Evolutionary conservation across 2,888 invertebrate genomes (phyloP).

Genomic region (Campaea margaritaria): DNA sequence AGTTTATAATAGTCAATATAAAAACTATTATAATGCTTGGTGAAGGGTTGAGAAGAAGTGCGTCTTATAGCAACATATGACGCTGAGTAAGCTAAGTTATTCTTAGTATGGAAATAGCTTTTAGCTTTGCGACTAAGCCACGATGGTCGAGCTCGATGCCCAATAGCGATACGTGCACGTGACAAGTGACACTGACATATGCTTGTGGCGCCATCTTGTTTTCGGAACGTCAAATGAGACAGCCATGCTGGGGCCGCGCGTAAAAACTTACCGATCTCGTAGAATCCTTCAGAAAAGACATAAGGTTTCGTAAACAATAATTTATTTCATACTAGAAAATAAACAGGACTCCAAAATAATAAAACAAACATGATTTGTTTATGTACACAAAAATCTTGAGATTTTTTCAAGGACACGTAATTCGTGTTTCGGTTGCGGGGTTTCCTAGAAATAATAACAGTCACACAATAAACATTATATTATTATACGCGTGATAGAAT

Average conservation of each 20-base stretch:
- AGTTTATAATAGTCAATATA: too few relatives aligned
- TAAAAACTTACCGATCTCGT: conserved; percentile 75
- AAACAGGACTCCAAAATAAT: conserved; percentile 28
- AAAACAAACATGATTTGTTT: conserved; percentile 28
- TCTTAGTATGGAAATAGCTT: conserved; percentile 8
- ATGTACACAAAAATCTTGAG: conserved; percentile 36
- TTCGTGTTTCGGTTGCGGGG: conserved; percentile 27
- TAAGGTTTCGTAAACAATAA: conserved; percentile 55
- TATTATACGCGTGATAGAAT: neutral
- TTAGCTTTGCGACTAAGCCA: conserved; percentile 36
- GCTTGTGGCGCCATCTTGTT: conserved; percentile 37
- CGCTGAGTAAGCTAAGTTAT: neutral
- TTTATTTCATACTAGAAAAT: conserved; percentile 42
- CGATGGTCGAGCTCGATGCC: conserved; percentile 36
- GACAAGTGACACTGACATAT: conserved; percentile 39
- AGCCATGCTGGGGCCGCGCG: conserved; percentile 50
- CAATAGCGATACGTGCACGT: conserved; percentile 42
- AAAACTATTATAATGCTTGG: too few relatives aligned
- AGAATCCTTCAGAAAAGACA: conserved; percentile 78
- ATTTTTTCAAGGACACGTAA: conserved; percentile 16
- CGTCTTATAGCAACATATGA: conserved; percentile 26
- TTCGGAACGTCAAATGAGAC: conserved; percentile 33
- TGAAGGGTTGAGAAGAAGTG: conserved; percentile 1
- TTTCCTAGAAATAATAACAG: conserved; percentile 38
- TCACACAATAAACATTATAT: conserved; percentile 9